A percentile compares a stretch with the other conserved stretches of the same genome.
Evolutionary conservation across 2,888 invertebrate species (phyloP).

Genomic region (Rhagonycha lutea): DNA sequence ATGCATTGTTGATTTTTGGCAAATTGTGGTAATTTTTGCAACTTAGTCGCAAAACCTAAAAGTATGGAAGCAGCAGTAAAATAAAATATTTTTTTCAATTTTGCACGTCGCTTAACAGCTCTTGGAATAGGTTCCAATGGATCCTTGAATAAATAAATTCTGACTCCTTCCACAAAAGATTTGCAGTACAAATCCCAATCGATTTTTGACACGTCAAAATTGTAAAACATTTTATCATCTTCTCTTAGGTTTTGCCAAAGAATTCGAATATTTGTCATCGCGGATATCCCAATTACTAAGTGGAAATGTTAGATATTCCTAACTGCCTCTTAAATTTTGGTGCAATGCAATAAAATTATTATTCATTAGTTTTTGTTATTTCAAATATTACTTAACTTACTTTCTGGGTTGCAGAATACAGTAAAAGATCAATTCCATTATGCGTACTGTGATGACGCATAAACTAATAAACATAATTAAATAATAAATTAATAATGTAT

Average conservation of each 20-base stretch:
- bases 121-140: constrained; percentile 66
- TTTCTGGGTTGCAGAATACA: constrained; percentile 54
- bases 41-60: no score
- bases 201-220: constrained; percentile 70
- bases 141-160: constrained; percentile 77
- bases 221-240: constrained; percentile 62
- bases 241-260: constrained; percentile 59
- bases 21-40: no score
- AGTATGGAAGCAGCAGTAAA: not conserved
- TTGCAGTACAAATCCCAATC: constrained; percentile 75
- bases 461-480: no score
- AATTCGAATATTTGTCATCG: constrained; percentile 58
- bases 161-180: constrained; percentile 71
- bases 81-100: constrained; percentile 44
- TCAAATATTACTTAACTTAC: constrained; percentile 48
- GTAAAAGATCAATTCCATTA: constrained; percentile 60
- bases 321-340: constrained; percentile 79
- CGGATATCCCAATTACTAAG: constrained; percentile 63
- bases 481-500: no score
- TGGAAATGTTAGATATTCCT: constrained; percentile 75
- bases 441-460: constrained; percentile 65
- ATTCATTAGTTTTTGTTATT: not conserved
- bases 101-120: constrained; percentile 60
- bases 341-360: constrained; percentile 66
- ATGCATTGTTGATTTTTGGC: no score